A percentile compares a stretch with the other conserved stretches of the same genome.
Evolutionary conservation across 2,113 vertebrate genomes (phyloP).

Genomic region (Nothobranchius kuhntae): DNA sequence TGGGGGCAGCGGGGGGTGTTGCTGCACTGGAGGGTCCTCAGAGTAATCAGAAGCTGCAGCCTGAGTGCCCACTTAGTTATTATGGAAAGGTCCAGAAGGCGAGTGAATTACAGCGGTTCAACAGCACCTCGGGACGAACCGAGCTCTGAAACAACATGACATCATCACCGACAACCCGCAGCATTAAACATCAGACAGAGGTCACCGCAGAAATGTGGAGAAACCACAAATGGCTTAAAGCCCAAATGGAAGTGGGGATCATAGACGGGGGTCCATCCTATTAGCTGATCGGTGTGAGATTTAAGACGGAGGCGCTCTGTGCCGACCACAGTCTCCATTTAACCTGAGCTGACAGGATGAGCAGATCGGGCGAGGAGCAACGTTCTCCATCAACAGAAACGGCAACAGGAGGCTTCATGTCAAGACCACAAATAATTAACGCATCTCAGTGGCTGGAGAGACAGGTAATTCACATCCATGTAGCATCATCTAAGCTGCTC

Average conservation of each 20-base stretch:
- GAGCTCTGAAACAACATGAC: slow-evolving; percentile 40
- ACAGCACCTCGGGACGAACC: slow-evolving; percentile 38
- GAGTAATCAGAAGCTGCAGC: slow-evolving; percentile 63
- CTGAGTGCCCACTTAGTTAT: slow-evolving; percentile 66
- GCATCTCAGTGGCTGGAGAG: not conserved
- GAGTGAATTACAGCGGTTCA: slow-evolving; percentile 60
- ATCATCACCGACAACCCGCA: slow-evolving; percentile 26
- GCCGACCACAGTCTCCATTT: slow-evolving; percentile 55
- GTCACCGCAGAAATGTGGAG: slow-evolving; percentile 29
- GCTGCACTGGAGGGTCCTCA: slow-evolving; percentile 63
- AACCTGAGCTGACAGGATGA: slow-evolving; percentile 55
- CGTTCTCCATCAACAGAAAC: slow-evolving; percentile 18
- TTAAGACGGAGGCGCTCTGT: slow-evolving; percentile 36
- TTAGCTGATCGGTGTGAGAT: slow-evolving; percentile 64
- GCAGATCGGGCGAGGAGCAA: slow-evolving; percentile 30
- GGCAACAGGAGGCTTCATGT: slow-evolving; percentile 7
- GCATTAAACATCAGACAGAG: slow-evolving; percentile 25
- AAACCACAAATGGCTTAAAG: slow-evolving; percentile 9
- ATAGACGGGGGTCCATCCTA: slow-evolving; percentile 56
- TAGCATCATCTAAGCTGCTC: not conserved
- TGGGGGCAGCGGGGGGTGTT: slow-evolving; percentile 52
- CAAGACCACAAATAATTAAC: no score
- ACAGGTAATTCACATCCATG: no score
- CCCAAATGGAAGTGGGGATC: slow-evolving; percentile 31
- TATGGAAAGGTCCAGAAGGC: slow-evolving; percentile 50